Conservation (phyloP, 2,888 invertebrate species). For the Antitype chi region DNA sequence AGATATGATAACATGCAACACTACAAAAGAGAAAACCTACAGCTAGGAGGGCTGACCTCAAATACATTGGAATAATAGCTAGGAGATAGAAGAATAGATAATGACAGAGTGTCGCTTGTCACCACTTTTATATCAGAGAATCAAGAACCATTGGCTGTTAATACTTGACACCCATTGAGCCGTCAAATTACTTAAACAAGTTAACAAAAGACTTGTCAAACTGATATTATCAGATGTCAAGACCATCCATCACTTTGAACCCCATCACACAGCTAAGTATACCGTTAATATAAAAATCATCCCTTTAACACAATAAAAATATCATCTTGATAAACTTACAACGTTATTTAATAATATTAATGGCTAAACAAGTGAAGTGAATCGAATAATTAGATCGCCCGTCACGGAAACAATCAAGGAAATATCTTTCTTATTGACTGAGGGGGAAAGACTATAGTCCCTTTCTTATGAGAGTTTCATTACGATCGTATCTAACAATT, state of each 20-base stretch:
- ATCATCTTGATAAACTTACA: constrained; percentile 61
- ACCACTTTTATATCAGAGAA: not conserved
- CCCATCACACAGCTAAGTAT: constrained; percentile 32
- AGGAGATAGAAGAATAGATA: no score
- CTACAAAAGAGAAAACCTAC: no score
- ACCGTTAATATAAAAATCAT: constrained; percentile 55
- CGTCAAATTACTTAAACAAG: constrained; percentile 38
- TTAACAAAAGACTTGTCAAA: constrained; percentile 50
- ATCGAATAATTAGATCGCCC: constrained; percentile 58
- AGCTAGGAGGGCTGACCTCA: no score
- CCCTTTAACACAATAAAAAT: constrained; percentile 58
- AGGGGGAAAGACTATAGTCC: constrained; percentile 28
- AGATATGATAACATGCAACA: no score
- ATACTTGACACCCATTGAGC: not conserved
- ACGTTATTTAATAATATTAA: constrained; percentile 66
- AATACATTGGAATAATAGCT: no score
- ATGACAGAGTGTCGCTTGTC: not conserved
- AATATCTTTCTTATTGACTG: constrained; percentile 22
- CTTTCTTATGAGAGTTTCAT: not conserved
- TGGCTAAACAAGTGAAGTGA: constrained; percentile 64
- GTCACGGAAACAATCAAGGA: constrained; percentile 36
- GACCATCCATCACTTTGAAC: constrained; percentile 53
- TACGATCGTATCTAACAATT: constrained; percentile 75
- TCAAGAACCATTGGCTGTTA: not conserved
- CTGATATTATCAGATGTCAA: constrained; percentile 37